phyloP scores from a whole-genome alignment of 1,140 invertebrate genomes.

The Eueides isabella region DNA sequence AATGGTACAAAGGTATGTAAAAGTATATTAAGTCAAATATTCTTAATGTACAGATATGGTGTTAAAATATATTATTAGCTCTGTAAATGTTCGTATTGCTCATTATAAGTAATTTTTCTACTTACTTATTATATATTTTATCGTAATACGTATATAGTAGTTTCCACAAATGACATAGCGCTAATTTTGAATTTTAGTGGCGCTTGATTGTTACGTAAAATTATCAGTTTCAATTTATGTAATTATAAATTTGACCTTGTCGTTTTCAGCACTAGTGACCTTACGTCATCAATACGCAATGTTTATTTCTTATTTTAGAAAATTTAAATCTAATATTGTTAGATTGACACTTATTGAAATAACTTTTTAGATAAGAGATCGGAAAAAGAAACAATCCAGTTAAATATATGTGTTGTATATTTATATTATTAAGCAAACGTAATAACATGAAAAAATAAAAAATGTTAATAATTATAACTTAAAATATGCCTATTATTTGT shows the following conservation, averaged over 20 bases:
- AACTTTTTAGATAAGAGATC: background rate
- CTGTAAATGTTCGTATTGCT: background rate
- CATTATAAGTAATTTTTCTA: constrained; percentile 15
- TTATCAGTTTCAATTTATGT: constrained; percentile 40
- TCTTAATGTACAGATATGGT: background rate
- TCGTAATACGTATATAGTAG: constrained; percentile 20
- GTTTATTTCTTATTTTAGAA: constrained; percentile 50
- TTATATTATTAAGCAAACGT: no score
- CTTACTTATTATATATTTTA: constrained; percentile 15
- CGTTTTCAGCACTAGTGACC: constrained; percentile 56
- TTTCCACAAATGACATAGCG: constrained; percentile 20
- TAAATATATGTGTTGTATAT: no score
- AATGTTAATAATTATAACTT: background rate
- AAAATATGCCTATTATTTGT: background rate
- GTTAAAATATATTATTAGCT: background rate
- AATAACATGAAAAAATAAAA: no score
- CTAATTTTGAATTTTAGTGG: constrained; percentile 41
- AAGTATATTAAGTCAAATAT: background rate
- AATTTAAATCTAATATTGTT: background rate
- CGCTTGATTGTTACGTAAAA: constrained; percentile 35
- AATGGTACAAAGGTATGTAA: constrained; percentile 85
- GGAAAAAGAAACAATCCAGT: background rate
- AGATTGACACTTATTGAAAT: background rate
- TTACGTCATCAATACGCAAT: constrained; percentile 67
- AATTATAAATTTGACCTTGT: constrained; percentile 74